Evolutionary conservation across 2,113 vertebrate genomes (phyloP).

Genomic region (Eonycteris spelaea): DNA sequence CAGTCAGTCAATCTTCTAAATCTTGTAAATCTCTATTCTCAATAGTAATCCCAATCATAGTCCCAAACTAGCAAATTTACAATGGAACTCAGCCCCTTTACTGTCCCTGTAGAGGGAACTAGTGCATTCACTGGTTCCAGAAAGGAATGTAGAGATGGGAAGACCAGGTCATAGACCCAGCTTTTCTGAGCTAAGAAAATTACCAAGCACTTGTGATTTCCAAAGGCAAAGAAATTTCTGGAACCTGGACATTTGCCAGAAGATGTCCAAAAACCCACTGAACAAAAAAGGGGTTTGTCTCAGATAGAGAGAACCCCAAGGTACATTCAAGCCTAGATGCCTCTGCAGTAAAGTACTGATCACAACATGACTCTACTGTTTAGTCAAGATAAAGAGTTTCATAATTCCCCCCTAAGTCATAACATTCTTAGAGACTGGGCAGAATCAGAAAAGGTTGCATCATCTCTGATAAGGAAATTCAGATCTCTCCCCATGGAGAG

Average conservation of each 20-base stretch:
- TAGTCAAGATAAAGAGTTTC: background rate
- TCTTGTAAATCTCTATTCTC: background rate
- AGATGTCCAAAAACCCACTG: constrained; percentile 15
- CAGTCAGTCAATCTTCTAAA: background rate
- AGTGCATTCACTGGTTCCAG: background rate
- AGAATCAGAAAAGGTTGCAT: background rate
- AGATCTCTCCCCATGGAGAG: background rate
- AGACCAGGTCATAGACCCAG: constrained; percentile 40
- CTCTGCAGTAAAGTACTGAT: background rate
- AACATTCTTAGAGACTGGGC: background rate
- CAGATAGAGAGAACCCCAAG: background rate
- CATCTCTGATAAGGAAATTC: constrained; percentile 17
- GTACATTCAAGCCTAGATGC: constrained; percentile 6
- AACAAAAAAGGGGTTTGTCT: constrained; percentile 4
- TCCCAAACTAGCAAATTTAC: background rate
- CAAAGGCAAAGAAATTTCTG: constrained; percentile 25
- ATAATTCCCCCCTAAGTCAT: background rate
- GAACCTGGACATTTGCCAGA: constrained; percentile 39
- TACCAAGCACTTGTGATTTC: constrained; percentile 15
- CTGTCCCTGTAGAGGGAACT: background rate
- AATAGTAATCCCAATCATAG: background rate
- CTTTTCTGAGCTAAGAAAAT: constrained; percentile 25
- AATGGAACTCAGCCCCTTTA: constrained; percentile 34
- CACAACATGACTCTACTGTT: background rate
- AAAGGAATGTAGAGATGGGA: background rate